phyloP scores from a whole-genome alignment of 2,797 vertebrate species.

The Echeneis naucrates region DNA sequence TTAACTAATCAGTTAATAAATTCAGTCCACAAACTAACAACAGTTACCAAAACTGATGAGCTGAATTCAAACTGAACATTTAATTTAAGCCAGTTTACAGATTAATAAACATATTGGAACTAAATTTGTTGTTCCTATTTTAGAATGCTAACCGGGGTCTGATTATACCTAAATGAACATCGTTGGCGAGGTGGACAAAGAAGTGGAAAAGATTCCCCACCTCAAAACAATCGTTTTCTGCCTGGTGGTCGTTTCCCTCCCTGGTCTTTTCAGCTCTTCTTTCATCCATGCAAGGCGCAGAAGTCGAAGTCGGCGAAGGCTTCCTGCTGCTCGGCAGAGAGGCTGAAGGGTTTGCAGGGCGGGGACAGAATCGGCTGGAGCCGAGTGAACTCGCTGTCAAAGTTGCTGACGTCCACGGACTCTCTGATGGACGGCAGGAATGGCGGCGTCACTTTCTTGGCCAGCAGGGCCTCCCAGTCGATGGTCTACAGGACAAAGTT shows the following conservation, averaged over 20 bases:
- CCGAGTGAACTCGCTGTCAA: slow-evolving; percentile 92
- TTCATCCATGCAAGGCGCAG: slow-evolving; percentile 80
- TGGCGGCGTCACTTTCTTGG: slow-evolving; percentile 86
- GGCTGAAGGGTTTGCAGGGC: slow-evolving; percentile 77
- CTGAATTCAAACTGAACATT: slow-evolving; percentile 1
- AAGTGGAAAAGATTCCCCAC: not conserved
- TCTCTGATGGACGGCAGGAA: slow-evolving; percentile 87
- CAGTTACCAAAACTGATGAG: not conserved
- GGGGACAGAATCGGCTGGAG: slow-evolving; percentile 89
- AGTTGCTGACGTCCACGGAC: slow-evolving; percentile 88
- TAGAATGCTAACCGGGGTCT: not conserved
- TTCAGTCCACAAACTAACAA: not conserved
- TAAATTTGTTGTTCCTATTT: too few relatives aligned
- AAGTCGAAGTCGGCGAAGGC: slow-evolving; percentile 92
- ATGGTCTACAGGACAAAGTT: slow-evolving; percentile 77
- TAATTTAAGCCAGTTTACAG: not conserved
- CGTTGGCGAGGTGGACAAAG: too few relatives aligned
- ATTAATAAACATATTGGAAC: too few relatives aligned
- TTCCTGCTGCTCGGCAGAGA: slow-evolving; percentile 86
- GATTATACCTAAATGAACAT: not conserved
- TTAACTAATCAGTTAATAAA: not conserved
- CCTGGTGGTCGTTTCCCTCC: slow-evolving; percentile 16
- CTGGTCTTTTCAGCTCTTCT: not conserved
- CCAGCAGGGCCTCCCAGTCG: slow-evolving; percentile 89
- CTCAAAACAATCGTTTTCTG: not conserved